A percentile compares a stretch with the other conserved stretches of the same genome.
phyloP scores from a whole-genome alignment of 1,140 invertebrate species.

The Aphelinus atriplicis region DNA sequence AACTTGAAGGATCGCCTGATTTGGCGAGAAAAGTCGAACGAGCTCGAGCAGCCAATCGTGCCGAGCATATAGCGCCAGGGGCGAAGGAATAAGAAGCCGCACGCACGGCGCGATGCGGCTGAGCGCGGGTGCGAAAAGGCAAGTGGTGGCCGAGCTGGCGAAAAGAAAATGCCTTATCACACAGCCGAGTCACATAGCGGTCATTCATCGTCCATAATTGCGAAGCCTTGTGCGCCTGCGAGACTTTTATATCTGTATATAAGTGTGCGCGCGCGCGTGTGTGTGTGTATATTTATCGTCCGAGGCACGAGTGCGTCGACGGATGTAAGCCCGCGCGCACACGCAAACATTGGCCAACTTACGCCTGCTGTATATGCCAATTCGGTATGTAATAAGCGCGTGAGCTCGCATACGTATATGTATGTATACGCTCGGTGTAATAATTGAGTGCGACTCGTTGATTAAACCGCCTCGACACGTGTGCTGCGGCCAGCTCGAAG shows the following conservation, averaged over 20 bases:
- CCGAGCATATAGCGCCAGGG: too few species aligned
- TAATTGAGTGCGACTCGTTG: conserved; percentile 1
- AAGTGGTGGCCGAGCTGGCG: neutral
- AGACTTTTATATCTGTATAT: neutral
- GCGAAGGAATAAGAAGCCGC: neutral
- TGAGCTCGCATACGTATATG: neutral
- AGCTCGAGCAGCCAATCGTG: too few species aligned
- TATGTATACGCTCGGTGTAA: neutral
- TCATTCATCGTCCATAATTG: conserved; percentile 25
- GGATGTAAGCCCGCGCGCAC: neutral
- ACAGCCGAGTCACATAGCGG: conserved; percentile 16
- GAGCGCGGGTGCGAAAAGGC: too few species aligned
- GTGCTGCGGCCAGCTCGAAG: too few species aligned
- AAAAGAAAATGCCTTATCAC: conserved; percentile 13
- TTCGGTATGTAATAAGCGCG: neutral
- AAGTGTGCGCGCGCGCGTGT: neutral
- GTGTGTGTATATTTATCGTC: neutral
- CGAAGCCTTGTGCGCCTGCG: neutral
- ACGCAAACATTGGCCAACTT: neutral
- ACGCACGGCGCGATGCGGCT: neutral
- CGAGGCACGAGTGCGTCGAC: neutral
- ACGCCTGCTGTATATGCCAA: neutral
- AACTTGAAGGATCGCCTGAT: too few species aligned
- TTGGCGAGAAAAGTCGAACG: too few species aligned
- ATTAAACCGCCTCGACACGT: neutral